Percentiles rank a stretch among this genome's conserved stretches.
phyloP scores from a whole-genome alignment of 2,113 vertebrate species.

The Astur gentilis region DNA sequence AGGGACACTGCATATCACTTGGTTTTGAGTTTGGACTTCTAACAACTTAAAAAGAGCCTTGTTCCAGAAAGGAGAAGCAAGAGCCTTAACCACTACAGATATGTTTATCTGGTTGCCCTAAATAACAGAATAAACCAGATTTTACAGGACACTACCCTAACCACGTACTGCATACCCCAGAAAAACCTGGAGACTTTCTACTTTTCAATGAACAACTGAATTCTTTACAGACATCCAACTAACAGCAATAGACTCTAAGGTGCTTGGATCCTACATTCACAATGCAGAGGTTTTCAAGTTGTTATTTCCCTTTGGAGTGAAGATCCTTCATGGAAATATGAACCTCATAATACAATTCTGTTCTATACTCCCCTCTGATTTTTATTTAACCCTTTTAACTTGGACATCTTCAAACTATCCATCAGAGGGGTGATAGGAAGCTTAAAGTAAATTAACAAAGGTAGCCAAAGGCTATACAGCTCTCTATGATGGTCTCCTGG shows the following conservation, averaged over 20 bases:
- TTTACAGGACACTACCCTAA: neutral
- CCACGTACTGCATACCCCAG: neutral
- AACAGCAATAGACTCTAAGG: neutral
- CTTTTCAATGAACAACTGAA: neutral
- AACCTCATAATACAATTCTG: neutral
- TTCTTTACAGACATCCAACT: neutral
- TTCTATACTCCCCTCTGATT: neutral
- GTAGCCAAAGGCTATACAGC: neutral
- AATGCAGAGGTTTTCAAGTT: neutral
- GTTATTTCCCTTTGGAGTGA: neutral
- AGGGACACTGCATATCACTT: neutral
- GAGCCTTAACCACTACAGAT: neutral
- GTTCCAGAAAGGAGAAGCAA: neutral
- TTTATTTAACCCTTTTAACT: neutral
- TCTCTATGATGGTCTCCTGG: neutral
- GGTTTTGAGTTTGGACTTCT: neutral
- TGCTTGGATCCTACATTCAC: neutral
- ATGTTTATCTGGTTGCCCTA: neutral
- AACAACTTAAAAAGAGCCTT: neutral
- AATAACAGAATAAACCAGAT: neutral
- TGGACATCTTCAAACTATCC: neutral
- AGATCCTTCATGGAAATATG: neutral
- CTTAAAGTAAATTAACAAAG: neutral
- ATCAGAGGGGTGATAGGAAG: neutral
- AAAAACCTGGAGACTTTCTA: neutral